Conservation (phyloP, 2,113 vertebrate species). For the Pomatostomus ruficeps region DNA sequence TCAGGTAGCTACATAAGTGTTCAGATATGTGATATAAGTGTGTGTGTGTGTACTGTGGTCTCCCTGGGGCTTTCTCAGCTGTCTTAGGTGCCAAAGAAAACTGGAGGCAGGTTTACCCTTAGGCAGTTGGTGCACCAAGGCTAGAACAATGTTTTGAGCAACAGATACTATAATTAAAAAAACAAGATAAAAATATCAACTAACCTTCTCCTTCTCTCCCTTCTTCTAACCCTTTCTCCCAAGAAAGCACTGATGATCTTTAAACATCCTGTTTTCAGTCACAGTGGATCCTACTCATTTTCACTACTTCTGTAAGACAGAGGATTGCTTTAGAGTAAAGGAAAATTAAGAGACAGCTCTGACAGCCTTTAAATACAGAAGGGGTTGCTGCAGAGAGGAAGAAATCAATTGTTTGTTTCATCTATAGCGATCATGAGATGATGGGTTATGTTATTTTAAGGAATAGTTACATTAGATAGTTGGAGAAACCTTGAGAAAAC, state of each 20-base stretch:
- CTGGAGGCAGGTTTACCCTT: not conserved
- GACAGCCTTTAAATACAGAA: not conserved
- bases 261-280: not conserved
- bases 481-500: not conserved
- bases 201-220: not conserved
- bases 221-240: not conserved
- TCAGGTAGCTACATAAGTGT: not conserved
- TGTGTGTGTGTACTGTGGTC: not conserved
- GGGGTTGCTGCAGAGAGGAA: not conserved
- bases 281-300: not conserved
- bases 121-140: not conserved
- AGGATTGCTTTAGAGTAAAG: not conserved
- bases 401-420: not conserved
- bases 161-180: not conserved
- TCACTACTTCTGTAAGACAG: not conserved
- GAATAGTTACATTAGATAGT: not conserved
- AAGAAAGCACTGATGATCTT: not conserved
- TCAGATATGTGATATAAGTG: not conserved
- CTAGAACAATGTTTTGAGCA: not conserved
- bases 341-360: not conserved
- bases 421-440: not conserved
- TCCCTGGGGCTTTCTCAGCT: not conserved
- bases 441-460: not conserved
- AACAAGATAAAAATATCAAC: not conserved
- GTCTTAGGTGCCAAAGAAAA: not conserved